Percentiles rank a stretch among this genome's conserved stretches.
Evolutionary conservation across 1,140 invertebrate genomes (phyloP).

Genomic region (Drosophila biarmipes): DNA sequence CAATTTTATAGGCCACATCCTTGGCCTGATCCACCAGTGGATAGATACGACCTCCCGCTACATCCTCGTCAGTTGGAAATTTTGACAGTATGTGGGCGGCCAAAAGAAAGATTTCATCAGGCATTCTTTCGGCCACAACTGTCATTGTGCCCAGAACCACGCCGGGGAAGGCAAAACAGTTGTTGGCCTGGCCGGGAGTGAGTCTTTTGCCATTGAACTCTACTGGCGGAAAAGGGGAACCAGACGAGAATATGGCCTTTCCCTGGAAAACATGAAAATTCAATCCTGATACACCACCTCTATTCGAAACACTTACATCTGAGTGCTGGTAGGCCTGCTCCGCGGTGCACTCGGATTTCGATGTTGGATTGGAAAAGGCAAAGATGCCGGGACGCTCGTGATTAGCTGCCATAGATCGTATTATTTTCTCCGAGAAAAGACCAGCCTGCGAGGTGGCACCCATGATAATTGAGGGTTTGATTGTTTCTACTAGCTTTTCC

Average conservation of each 20-base stretch:
- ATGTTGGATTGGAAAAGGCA: conserved; percentile 97
- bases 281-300: neutral
- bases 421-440: conserved; percentile 93
- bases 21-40: conserved; percentile 94
- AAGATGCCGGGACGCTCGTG: conserved; percentile 90
- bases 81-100: conserved; percentile 93
- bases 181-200: conserved; percentile 97
- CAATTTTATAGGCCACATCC: conserved; percentile 94
- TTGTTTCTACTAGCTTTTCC: conserved; percentile 90
- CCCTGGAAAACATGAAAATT: conserved; percentile 15
- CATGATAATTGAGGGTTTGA: conserved; percentile 93
- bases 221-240: conserved; percentile 95
- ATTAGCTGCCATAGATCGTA: conserved; percentile 89
- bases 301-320: conserved; percentile 81
- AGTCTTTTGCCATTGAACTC: conserved; percentile 90
- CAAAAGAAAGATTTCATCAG: conserved; percentile 94
- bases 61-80: conserved; percentile 90
- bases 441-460: conserved; percentile 91
- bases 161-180: conserved; percentile 98
- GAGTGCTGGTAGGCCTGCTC: conserved; percentile 94
- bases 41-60: conserved; percentile 94
- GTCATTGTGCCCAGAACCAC: conserved; percentile 94
- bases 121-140: conserved; percentile 91
- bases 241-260: conserved; percentile 90
- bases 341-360: conserved; percentile 97